phyloP scores from a whole-genome alignment of 1,140 invertebrate species.

The Nasonia giraulti region DNA sequence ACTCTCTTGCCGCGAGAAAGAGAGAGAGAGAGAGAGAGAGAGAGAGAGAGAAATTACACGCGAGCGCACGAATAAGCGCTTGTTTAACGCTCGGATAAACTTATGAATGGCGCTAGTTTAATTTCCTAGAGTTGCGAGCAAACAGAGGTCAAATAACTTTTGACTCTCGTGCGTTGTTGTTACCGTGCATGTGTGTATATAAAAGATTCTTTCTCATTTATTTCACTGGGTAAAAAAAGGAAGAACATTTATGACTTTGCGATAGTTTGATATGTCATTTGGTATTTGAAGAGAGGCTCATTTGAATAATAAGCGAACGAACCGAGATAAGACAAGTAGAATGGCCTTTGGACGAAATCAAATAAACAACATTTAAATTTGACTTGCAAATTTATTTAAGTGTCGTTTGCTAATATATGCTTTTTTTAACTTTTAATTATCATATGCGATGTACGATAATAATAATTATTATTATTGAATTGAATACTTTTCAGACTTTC shows the following conservation, averaged over 20 bases:
- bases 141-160: conserved; percentile 10
- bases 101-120: conserved; percentile 34
- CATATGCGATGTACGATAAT: too few relatives aligned
- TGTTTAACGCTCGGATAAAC: conserved; percentile 32
- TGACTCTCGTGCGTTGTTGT: background rate
- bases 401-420: background rate
- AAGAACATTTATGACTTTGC: background rate
- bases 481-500: background rate
- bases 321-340: conserved; percentile 9
- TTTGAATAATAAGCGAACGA: conserved; percentile 25
- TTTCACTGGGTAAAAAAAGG: too few relatives aligned
- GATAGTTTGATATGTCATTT: background rate
- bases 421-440: background rate
- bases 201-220: background rate
- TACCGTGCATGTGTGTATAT: background rate
- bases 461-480: too few relatives aligned
- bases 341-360: background rate
- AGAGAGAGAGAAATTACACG: conserved; percentile 8
- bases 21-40: background rate
- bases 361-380: conserved; percentile 18
- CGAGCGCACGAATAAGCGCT: conserved; percentile 3
- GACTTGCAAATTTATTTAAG: background rate
- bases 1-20: background rate
- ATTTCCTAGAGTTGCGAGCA: background rate
- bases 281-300: conserved; percentile 4